Conservation (phyloP, 2,113 vertebrate species). For the Todiramphus chloris region DNA sequence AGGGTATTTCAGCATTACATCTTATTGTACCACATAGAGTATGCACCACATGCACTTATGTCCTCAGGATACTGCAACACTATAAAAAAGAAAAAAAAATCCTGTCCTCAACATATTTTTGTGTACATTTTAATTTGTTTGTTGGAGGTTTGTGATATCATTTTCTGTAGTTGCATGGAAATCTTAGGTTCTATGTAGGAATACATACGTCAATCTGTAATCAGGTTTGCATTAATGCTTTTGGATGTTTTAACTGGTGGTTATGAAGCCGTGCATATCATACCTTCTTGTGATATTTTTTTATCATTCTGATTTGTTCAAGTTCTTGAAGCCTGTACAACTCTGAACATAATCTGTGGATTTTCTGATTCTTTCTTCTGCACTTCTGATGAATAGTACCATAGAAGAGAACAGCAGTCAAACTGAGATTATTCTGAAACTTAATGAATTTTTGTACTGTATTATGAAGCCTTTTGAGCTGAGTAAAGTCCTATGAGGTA, state of each 20-base stretch:
- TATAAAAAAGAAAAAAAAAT: not conserved
- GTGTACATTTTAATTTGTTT: not conserved
- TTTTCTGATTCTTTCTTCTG: not conserved
- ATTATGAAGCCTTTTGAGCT: not conserved
- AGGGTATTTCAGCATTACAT: not conserved
- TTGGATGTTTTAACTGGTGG: not conserved
- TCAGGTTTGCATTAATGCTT: not conserved
- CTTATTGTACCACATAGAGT: not conserved
- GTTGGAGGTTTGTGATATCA: not conserved
- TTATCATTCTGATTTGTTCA: not conserved
- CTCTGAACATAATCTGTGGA: not conserved
- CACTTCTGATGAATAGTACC: not conserved
- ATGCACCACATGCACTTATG: not conserved
- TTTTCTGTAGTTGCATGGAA: not conserved
- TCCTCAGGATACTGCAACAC: not conserved
- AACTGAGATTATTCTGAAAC: not conserved
- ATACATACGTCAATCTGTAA: not conserved
- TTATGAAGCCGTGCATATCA: not conserved
- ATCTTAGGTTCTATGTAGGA: not conserved
- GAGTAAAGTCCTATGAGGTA: not conserved
- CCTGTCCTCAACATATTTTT: not conserved
- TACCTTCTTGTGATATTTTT: not conserved
- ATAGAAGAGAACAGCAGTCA: not conserved
- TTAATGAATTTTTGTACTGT: not conserved
- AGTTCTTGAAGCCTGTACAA: not conserved